phyloP scores from a whole-genome alignment of 2,797 vertebrate species.

The Benthosema pterotum region DNA sequence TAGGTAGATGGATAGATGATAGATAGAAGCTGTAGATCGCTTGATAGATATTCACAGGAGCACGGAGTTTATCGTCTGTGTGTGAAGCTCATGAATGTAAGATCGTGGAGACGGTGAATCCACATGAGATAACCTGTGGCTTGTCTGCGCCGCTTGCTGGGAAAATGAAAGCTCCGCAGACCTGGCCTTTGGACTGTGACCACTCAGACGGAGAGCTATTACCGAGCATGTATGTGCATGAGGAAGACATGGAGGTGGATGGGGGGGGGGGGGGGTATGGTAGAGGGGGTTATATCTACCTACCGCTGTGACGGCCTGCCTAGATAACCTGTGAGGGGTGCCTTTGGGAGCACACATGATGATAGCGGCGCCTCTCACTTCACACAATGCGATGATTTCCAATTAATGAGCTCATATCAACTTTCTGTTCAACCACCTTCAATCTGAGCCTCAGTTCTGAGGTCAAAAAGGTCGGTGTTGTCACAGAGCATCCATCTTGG shows the following conservation, averaged over 20 bases:
- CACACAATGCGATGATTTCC: too few species aligned
- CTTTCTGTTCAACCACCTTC: too few species aligned
- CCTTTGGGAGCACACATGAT: too few species aligned
- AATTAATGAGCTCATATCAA: too few species aligned
- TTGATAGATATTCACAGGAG: background rate
- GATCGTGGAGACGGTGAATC: slow-evolving; percentile 50
- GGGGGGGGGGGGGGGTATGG: background rate
- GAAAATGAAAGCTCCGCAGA: slow-evolving; percentile 47
- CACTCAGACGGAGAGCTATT: slow-evolving; percentile 23
- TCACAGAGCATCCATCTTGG: too few species aligned
- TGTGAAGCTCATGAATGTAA: slow-evolving; percentile 61
- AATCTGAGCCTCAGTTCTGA: too few species aligned
- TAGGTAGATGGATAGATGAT: too few species aligned
- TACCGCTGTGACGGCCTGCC: background rate
- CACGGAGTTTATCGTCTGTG: slow-evolving; percentile 49
- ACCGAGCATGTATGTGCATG: background rate
- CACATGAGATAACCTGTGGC: slow-evolving; percentile 53
- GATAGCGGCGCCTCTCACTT: too few species aligned
- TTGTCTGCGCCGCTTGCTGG: slow-evolving; percentile 33
- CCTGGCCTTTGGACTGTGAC: slow-evolving; percentile 57
- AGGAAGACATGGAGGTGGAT: background rate
- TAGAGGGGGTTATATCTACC: background rate
- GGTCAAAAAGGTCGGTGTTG: too few species aligned
- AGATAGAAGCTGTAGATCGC: too few species aligned
- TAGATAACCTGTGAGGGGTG: too few species aligned